Evolutionary conservation across 35 echinoderm and acorn worm genomes (phyloP), one percentile per base, ranked within the genome.

Genomic region (Acanthaster planci): DNA sequence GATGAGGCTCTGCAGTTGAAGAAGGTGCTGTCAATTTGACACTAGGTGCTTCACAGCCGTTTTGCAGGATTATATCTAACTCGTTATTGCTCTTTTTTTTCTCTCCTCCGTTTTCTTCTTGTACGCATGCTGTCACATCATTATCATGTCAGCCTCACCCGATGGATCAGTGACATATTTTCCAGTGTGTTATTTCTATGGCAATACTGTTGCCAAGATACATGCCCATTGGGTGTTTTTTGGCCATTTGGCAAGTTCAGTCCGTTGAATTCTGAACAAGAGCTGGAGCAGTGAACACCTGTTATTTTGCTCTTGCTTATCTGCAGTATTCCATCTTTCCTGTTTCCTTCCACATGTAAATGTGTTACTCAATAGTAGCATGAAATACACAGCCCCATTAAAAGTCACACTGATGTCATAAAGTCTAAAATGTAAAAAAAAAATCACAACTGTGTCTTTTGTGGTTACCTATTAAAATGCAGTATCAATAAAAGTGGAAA

Each of bases 11-110:
- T 72, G 64, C 9, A 72, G 64, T 72, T 72, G 30, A 72, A 72
- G 64, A 72, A 6, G 64, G 23, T 72, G 64, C 64, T 72, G 64
- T 72, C 64, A 72, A 72, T 72, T 72, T 72, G 64, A 72, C 64
- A 72, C 64, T 72, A 72, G 64, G 64, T 72, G 64, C 64, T 72
- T 72, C 64, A 72, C 1, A 72, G 18, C 26, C 3, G 64, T 6
- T 23, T 26, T 21, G 34, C 64, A 31, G 64, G 64, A 72, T 72
- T 72, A 72, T 72, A 72, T 31, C 64, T 34, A 7, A 34, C 64
- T 72, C 64, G 64, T 72, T 72, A 72, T 72, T 72, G 26, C 64
- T 35, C 64, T 35, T 34, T 72, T 34, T 47, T 47, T 23, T 72
- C 30, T 31, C 34, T 29, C 64, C 34, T 26, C 30, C 64, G 30